A percentile compares a stretch with the other conserved stretches of the same genome.
Evolutionary conservation across 2,888 invertebrate species (phyloP).

Genomic region (Saturnia japonica): DNA sequence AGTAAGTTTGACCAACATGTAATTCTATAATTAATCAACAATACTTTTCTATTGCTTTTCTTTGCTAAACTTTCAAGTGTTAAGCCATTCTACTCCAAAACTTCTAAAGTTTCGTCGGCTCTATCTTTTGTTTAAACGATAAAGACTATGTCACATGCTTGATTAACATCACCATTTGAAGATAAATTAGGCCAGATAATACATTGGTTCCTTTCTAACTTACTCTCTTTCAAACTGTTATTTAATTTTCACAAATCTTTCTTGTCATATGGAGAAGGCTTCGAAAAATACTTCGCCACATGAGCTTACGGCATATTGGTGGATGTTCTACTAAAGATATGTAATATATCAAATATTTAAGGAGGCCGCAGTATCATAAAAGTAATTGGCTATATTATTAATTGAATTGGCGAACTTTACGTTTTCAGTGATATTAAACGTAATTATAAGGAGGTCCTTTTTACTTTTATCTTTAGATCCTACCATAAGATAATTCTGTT

Average conservation of each 20-base stretch:
- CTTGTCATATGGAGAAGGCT: neutral
- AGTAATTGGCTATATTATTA: neutral
- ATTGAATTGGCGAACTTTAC: neutral
- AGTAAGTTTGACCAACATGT: no score
- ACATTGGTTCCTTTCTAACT: neutral
- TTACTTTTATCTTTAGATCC: no score
- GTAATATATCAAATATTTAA: neutral
- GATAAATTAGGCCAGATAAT: neutral
- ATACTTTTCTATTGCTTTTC: neutral
- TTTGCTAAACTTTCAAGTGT: neutral
- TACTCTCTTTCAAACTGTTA: neutral
- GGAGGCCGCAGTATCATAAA: neutral
- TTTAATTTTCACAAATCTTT: neutral
- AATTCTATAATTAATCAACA: no score
- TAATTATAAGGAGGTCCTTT: no score
- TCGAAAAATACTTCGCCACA: neutral
- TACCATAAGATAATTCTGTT: no score
- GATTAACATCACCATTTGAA: neutral
- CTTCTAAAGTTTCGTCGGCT: neutral
- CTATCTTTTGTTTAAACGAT: neutral
- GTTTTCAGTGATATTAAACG: neutral
- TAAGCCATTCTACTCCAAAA: neutral
- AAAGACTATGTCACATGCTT: neutral
- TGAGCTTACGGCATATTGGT: neutral
- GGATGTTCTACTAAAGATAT: neutral